Conservation (phyloP, 2,797 vertebrate genomes). For the Taenioides sp. region DNA sequence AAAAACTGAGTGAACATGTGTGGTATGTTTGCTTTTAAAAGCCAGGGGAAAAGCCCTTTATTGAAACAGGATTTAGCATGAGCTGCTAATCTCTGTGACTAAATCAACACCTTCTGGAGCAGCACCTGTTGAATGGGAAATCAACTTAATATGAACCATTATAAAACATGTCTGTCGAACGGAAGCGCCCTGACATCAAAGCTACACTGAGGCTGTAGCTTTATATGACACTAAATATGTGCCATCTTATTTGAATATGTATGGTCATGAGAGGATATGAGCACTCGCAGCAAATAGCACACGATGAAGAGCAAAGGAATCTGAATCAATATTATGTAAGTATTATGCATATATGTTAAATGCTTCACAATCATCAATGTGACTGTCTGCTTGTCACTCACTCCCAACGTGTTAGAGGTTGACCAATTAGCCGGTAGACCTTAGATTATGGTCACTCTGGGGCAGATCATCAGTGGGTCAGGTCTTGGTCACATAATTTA, state of each 20-base stretch:
- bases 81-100: slow-evolving; percentile 14
- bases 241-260: neutral
- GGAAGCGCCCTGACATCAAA: slow-evolving; percentile 1
- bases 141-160: slow-evolving; percentile 4
- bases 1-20: slow-evolving; percentile 10
- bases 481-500: neutral
- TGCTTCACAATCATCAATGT: neutral
- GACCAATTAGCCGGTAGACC: neutral
- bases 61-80: slow-evolving; percentile 14
- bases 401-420: neutral
- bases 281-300: neutral
- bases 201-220: neutral
- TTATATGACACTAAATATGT: neutral
- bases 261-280: neutral
- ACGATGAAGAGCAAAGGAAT: neutral
- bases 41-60: slow-evolving; percentile 2
- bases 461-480: neutral
- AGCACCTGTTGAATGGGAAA: slow-evolving; percentile 11
- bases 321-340: neutral
- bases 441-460: neutral
- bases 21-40: neutral
- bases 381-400: neutral
- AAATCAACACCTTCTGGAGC: slow-evolving; percentile 18
- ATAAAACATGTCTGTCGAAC: neutral
- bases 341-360: neutral